Conservation (phyloP, 2,888 invertebrate species). For the Synanthedon vespiformis region DNA sequence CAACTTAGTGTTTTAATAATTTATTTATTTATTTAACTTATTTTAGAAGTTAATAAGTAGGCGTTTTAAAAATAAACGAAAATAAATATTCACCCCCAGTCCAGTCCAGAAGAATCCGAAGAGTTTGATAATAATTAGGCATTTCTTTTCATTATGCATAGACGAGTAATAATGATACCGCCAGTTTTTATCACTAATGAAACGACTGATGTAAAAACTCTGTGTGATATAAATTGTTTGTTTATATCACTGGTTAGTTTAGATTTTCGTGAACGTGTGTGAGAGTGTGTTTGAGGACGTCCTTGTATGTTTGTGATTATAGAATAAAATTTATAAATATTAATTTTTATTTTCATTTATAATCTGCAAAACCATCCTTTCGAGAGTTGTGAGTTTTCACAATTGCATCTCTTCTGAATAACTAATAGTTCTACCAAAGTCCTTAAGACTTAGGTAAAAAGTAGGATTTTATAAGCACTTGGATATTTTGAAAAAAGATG, state of each 20-base stretch:
- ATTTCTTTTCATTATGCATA: conserved; percentile 30
- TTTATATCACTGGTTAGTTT: conserved; percentile 59
- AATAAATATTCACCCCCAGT: conserved; percentile 5
- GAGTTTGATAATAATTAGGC: conserved; percentile 30
- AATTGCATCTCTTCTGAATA: too few relatives aligned
- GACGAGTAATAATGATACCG: conserved; percentile 37
- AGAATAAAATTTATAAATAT: conserved; percentile 34
- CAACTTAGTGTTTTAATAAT: conserved; percentile 48
- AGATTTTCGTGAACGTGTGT: conserved; percentile 54
- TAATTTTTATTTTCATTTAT: not conserved
- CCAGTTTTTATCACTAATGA: conserved; percentile 46
- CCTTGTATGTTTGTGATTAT: conserved; percentile 66
- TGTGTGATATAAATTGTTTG: conserved; percentile 57
- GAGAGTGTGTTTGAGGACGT: conserved; percentile 65
- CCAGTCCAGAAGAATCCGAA: conserved; percentile 19
- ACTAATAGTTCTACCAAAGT: too few relatives aligned
- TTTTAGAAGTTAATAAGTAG: conserved; percentile 56
- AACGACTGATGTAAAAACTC: conserved; percentile 64
- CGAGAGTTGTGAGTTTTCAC: too few relatives aligned
- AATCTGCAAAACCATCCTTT: too few relatives aligned
- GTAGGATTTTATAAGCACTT: too few relatives aligned
- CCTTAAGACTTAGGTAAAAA: too few relatives aligned
- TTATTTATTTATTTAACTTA: conserved; percentile 69
- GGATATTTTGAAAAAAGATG: too few relatives aligned
- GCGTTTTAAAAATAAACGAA: conserved; percentile 20